A percentile compares a stretch with the other conserved stretches of the same genome.
phyloP scores from a whole-genome alignment of 1,140 invertebrate genomes.

The Drosophila ironensis region DNA sequence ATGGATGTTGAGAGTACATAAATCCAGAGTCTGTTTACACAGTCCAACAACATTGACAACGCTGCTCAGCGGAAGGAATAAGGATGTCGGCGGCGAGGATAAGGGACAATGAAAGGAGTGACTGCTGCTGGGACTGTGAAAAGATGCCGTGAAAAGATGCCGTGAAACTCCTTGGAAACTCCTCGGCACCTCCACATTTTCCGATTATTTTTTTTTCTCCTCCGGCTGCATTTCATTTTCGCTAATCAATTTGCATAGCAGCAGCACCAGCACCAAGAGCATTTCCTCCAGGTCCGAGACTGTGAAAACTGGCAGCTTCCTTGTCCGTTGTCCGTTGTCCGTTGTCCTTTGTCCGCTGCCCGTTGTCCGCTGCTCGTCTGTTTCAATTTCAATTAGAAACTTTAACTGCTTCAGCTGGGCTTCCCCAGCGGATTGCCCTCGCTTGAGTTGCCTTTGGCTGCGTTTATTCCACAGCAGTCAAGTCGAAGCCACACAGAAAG shows the following conservation, averaged over 20 bases:
- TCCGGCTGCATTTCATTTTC: constrained; percentile 15
- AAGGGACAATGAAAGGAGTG: not conserved
- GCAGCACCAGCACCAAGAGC: not conserved
- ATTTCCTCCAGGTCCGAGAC: not conserved
- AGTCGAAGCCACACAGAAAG: constrained; percentile 25
- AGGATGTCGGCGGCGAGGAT: not conserved
- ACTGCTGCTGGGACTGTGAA: not conserved
- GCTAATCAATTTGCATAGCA: constrained; percentile 42
- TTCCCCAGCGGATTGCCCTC: constrained; percentile 14
- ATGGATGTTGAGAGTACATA: no score
- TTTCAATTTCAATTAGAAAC: constrained; percentile 79
- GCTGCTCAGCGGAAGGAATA: not conserved
- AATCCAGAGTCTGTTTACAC: not conserved
- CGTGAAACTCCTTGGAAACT: not conserved
- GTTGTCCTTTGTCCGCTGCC: constrained; percentile 4
- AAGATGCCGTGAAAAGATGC: constrained; percentile 22
- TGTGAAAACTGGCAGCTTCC: not conserved
- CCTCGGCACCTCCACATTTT: not conserved
- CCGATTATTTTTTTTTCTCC: not conserved
- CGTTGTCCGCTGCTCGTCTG: constrained; percentile 19
- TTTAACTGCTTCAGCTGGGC: constrained; percentile 53
- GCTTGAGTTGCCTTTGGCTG: constrained; percentile 15
- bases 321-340: constrained; percentile 17
- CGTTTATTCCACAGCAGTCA: constrained; percentile 16
- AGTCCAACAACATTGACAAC: not conserved